Percentiles rank a stretch among this genome's conserved stretches.
These are phyloP conservation scores for Ophioderma brevispina DNA, from an alignment of 35 echinoderm and acorn worm genomes.

Conservation along the genomic window DNA sequence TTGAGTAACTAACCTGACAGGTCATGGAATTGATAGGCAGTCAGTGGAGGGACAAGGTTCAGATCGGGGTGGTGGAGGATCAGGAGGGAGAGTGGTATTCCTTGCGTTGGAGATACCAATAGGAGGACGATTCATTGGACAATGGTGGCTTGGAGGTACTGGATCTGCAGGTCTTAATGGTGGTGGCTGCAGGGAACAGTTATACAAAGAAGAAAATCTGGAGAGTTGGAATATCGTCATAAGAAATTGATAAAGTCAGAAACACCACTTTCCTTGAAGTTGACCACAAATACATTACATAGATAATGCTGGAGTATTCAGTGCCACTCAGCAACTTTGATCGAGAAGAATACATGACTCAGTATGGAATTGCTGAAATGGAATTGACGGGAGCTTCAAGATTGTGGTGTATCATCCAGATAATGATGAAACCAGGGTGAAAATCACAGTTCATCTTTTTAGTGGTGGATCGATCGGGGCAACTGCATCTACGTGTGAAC, in stretches of 20 bases:
- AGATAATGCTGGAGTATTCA: constrained; percentile 71
- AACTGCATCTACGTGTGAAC: constrained; percentile 74
- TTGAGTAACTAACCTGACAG: constrained; percentile 83
- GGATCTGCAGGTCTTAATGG: constrained; percentile 56
- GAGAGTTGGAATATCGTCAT: constrained; percentile 74
- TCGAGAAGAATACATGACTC: constrained; percentile 60
- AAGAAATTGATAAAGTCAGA: constrained; percentile 74
- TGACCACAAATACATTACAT: constrained; percentile 78
- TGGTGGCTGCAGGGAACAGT: constrained; percentile 78
- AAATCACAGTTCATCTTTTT: constrained; percentile 75
- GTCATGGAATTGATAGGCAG: constrained; percentile 82
- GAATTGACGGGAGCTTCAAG: constrained; percentile 81
- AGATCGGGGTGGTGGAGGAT: constrained; percentile 79
- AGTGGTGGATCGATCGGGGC: constrained; percentile 80
- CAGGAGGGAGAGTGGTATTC: constrained; percentile 76
- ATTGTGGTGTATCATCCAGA: constrained; percentile 77
- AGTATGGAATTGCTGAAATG: constrained; percentile 87
- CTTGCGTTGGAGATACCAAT: constrained; percentile 87
- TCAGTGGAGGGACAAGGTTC: constrained; percentile 67
- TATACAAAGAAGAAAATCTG: constrained; percentile 90
- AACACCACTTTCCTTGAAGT: constrained; percentile 83
- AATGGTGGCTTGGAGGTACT: constrained; percentile 71
- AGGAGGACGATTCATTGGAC: constrained; percentile 79
- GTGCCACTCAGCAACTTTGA: constrained; percentile 87
- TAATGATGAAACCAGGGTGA: constrained; percentile 81